phyloP scores from a whole-genome alignment of 2,797 vertebrate species.

The Acanthurus tractus region DNA sequence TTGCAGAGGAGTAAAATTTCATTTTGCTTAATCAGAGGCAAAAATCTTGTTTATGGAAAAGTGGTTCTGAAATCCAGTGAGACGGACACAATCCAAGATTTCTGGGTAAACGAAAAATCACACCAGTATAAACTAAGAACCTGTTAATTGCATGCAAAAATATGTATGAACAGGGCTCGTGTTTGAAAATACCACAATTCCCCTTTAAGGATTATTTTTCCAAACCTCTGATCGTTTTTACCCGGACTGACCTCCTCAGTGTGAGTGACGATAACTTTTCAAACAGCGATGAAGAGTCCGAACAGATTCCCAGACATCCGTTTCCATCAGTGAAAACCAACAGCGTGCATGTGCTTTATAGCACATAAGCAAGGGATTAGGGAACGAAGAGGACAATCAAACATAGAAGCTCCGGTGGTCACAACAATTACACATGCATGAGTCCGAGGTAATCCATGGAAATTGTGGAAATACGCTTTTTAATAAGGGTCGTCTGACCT shows the following conservation, averaged over 20 bases:
- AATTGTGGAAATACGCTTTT: constrained; percentile 33
- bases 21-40: too few relatives aligned
- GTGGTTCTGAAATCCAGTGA: too few relatives aligned
- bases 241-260: neutral
- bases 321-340: constrained; percentile 1
- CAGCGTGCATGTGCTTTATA: constrained; percentile 4
- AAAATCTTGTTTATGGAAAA: too few relatives aligned
- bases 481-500: constrained; percentile 39
- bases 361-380: constrained; percentile 23
- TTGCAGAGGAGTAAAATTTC: too few relatives aligned
- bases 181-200: too few relatives aligned
- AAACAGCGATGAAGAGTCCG: neutral
- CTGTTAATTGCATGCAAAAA: too few relatives aligned
- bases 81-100: too few relatives aligned
- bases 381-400: constrained; percentile 33
- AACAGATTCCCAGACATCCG: neutral
- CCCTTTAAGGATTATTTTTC: constrained; percentile 1
- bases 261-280: neutral
- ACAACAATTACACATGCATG: constrained; percentile 21
- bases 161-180: too few relatives aligned
- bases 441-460: constrained; percentile 23
- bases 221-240: neutral
- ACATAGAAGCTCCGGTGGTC: constrained; percentile 4
- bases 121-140: too few relatives aligned
- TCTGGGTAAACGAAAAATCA: too few relatives aligned